Base-by-base conservation (phyloP, 2,888 invertebrate genomes). In the Arenicola marina region DNA sequence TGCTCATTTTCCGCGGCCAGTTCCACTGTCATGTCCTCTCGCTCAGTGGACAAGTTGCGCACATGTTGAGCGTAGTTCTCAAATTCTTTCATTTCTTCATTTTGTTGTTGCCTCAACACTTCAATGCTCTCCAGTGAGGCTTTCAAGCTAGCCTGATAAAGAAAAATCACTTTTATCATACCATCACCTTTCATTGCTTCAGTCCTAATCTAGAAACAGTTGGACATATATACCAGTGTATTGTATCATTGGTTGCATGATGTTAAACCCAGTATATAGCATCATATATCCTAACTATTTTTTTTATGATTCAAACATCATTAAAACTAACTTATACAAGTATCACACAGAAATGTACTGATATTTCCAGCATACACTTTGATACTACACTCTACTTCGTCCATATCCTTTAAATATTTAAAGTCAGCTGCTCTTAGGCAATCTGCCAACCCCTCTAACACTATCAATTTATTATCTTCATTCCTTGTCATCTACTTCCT, bases 31-130 rank as follows among this genome's bases (percentile, higher is more conserved):
- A 82, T 75, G 2, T 77, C 75, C 67, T 82, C 81, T 56, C 80
- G 66, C 61, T 80, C 80, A 59, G 80, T 78, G 0, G 80, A 79
- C 45, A 81, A 72, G 53, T 74, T 76, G 4, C 78, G 74, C 32
- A 82, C 80, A 66, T 82, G 80, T 63, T 81, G 79, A 54, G 81
- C 80, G 58, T 81, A 87, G 81, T 85, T 85, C 73, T 83, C 83
- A 68, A 85, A 85, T 82, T 81, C 86, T 82, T 85, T 84, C 80
- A 79, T 79, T 66, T 81, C 82, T 59, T 76, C 76, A 4, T 76
- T 73, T 69, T 81, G 80, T 4, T 78, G 72, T 28, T 72, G 15
- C 48, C 24, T 11, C 18, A 48, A 24, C 26, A n/a, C 48, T 7
- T 11, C 24, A 7, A 48, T 48, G 7, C 7, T 48, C 18, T 48